Evolutionary conservation across 2,113 vertebrate species (phyloP).

Genomic region (Puma concolor): DNA sequence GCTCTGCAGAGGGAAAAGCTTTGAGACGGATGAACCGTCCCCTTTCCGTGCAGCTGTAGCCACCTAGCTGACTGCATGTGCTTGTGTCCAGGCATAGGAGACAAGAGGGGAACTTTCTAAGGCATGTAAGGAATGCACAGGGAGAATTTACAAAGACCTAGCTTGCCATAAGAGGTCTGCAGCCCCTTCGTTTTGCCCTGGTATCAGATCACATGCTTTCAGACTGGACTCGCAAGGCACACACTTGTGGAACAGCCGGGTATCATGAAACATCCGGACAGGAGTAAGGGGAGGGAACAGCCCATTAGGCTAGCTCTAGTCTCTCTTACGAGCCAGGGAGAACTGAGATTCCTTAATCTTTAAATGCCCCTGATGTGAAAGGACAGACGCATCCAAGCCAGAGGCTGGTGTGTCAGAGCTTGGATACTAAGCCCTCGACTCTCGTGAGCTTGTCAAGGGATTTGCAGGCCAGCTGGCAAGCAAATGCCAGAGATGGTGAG

Average conservation of each 20-base stretch:
- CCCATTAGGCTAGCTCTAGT: neutral
- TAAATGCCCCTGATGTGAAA: neutral
- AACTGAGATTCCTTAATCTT: neutral
- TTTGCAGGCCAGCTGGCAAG: neutral
- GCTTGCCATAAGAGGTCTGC: fast-evolving
- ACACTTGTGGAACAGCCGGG: neutral
- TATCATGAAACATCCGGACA: neutral
- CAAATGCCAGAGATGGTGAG: neutral
- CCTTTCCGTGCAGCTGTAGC: neutral
- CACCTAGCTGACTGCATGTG: neutral
- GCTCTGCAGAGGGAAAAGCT: neutral
- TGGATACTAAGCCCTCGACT: neutral
- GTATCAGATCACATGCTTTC: neutral
- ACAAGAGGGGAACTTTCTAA: neutral
- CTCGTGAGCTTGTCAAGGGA: neutral
- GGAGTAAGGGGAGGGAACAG: neutral
- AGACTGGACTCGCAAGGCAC: neutral
- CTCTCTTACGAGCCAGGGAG: neutral
- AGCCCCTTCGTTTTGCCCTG: neutral
- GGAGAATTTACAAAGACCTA: neutral
- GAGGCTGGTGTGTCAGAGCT: neutral
- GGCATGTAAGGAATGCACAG: too few relatives aligned
- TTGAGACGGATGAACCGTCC: neutral
- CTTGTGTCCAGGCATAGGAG: neutral
- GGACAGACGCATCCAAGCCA: neutral